Percentiles rank a stretch among this genome's conserved stretches.
These are phyloP conservation scores for Semicossyphus pulcher DNA, from an alignment of 2,113 vertebrate genomes.

Conservation along the genomic window DNA sequence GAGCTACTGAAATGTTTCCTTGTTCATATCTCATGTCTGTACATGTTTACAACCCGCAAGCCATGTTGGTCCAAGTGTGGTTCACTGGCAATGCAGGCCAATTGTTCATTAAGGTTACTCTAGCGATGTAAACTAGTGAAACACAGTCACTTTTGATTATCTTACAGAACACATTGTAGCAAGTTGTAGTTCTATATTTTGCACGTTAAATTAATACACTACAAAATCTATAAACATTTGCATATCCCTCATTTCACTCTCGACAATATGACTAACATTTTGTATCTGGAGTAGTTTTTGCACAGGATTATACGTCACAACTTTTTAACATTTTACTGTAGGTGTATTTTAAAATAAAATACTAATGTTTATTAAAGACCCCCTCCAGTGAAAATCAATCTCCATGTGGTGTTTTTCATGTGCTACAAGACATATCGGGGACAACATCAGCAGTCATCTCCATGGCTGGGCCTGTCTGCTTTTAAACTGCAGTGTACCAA, in stretches of 20 bases:
- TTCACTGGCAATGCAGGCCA: constrained; percentile 42
- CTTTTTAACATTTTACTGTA: constrained; percentile 16
- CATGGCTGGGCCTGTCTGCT: too few relatives aligned
- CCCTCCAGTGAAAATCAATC: too few relatives aligned
- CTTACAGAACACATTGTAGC: neutral
- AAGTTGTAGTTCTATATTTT: constrained; percentile 1
- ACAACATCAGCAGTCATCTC: too few relatives aligned
- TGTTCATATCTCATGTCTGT: constrained; percentile 2
- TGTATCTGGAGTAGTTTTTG: constrained; percentile 2
- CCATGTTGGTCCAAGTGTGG: constrained; percentile 27
- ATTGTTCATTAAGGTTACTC: constrained; percentile 18
- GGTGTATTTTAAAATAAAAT: constrained; percentile 16
- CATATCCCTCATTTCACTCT: neutral
- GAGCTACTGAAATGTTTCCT: constrained; percentile 3
- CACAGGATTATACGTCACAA: neutral
- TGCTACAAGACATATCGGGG: too few relatives aligned
- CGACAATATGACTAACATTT: neutral
- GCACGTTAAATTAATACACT: neutral
- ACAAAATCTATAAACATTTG: neutral
- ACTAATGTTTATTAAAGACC: too few relatives aligned
- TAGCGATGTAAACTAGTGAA: constrained; percentile 6
- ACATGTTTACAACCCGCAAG: constrained; percentile 63
- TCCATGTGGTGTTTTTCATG: too few relatives aligned
- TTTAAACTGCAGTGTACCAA: too few relatives aligned
- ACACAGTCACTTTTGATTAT: constrained; percentile 9